Base-by-base conservation (phyloP, 2,888 invertebrate species). In the Latheticus oryzae region DNA sequence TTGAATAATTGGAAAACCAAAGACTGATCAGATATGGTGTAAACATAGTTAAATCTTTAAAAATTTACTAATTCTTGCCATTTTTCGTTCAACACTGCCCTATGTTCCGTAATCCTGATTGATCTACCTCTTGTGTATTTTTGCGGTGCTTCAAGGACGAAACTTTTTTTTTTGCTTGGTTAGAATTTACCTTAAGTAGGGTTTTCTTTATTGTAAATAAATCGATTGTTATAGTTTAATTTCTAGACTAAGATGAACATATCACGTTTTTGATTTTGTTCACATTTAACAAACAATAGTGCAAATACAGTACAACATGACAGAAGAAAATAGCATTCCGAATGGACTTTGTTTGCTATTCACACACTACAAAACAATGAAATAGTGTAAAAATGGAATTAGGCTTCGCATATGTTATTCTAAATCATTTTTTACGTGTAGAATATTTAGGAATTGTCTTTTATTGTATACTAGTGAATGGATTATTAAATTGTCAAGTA, bases 81-180 rank as follows among this genome's bases (percentile, higher is more conserved):
- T 62, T 54, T 51, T 62, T 33, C 48, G 47, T 58, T 53, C 12
- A 28, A 38, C 38, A 42, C 40, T 50, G 35, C 28, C 17, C 24
- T 15, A 57, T 62, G 43, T 60, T 38, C 48, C 58, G 60, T 60
- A 56, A 60, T 66, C 62, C 65, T 66, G 64, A 61, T 64, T 48
- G 54, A 55, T 64, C 68, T 69, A 68, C 68, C 68, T 68, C 67
- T 61, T 56, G 60, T 62, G 61, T 58, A 58, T 58, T 56, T 58
- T 2, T 19, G 16, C 28, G 55, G 55, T 55, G 47, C 47, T 48
- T 55, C 33, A 48, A 3, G 3, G 8, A 19, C 19, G 15, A 24
- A 5, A 5, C 5, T 19, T 19, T 19, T 19, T 19, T 19, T 12
- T 26, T 15, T 24, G 42, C 38, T 38, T 15, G 19, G 12, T 15